These are phyloP conservation scores for Sebastes dallii DNA, from an alignment of 2,797 vertebrate species.

Conservation along the genomic window DNA sequence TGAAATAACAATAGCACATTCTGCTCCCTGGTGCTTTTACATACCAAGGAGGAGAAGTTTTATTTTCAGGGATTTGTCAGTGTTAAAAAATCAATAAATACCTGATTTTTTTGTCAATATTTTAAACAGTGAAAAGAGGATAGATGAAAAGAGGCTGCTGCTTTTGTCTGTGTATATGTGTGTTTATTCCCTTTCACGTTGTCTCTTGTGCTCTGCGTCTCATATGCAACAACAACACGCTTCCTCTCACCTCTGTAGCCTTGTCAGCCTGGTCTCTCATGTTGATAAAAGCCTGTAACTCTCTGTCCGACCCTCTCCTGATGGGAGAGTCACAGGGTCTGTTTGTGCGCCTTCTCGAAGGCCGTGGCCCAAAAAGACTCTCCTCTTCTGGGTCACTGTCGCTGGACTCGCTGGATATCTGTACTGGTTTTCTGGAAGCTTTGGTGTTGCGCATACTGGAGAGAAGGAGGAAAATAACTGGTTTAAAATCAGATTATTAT, in stretches of 20 bases:
- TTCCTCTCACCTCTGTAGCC: constrained; percentile 88
- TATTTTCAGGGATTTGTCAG: background rate
- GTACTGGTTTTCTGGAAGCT: constrained; percentile 15
- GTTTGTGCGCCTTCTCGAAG: constrained; percentile 63
- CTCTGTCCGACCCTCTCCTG: constrained; percentile 83
- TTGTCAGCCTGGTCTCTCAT: constrained; percentile 88
- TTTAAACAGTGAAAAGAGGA: background rate
- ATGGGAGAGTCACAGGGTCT: constrained; percentile 53
- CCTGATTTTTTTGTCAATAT: too few species aligned
- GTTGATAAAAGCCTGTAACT: constrained; percentile 88
- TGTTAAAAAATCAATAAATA: background rate
- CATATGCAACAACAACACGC: background rate
- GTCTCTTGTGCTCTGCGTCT: background rate
- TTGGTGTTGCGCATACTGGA: constrained; percentile 19
- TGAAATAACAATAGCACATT: background rate
- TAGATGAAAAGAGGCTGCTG: background rate
- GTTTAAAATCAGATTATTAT: background rate
- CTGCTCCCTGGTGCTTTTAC: too few species aligned
- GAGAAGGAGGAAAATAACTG: background rate
- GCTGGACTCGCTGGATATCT: constrained; percentile 51
- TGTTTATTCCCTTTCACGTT: background rate
- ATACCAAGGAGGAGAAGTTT: too few species aligned
- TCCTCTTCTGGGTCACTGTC: constrained; percentile 65
- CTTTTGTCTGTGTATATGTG: background rate
- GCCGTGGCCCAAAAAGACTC: constrained; percentile 69